These are phyloP conservation scores for Helleia helle DNA, from an alignment of 2,888 invertebrate species.

Conservation along the genomic window DNA sequence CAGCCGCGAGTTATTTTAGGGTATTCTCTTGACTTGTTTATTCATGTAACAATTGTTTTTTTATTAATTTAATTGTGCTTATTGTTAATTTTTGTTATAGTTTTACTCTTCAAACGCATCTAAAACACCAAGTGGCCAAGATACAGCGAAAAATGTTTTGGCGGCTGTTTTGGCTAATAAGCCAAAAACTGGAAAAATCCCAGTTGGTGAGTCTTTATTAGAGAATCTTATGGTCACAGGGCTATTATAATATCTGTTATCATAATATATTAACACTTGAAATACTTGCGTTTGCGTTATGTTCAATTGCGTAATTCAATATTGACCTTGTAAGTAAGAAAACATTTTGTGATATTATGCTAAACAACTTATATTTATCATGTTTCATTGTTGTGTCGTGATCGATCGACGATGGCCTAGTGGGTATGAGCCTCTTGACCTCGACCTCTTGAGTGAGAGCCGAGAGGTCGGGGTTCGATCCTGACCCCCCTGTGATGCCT, in stretches of 20 bases:
- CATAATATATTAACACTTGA: not conserved
- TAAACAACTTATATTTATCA: too few species aligned
- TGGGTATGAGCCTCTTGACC: too few species aligned
- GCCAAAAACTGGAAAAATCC: conserved; percentile 65
- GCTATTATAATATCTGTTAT: not conserved
- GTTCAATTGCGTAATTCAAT: conserved; percentile 32
- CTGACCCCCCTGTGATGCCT: too few species aligned
- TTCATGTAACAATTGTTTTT: conserved; percentile 12
- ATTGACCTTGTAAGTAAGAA: conserved; percentile 39
- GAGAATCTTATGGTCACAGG: not conserved
- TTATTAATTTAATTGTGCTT: conserved; percentile 10
- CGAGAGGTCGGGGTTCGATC: too few species aligned
- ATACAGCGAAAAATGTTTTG: conserved; percentile 64
- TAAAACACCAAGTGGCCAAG: conserved; percentile 33
- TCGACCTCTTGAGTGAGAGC: too few species aligned
- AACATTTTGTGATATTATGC: too few species aligned
- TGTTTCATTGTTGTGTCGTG: too few species aligned
- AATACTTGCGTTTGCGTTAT: not conserved
- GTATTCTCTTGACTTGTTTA: conserved; percentile 26
- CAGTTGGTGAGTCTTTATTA: conserved; percentile 50
- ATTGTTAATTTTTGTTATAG: conserved; percentile 31
- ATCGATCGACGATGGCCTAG: too few species aligned
- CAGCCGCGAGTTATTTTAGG: conserved; percentile 45
- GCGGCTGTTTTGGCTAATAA: conserved; percentile 66
- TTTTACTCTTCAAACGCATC: conserved; percentile 42